A percentile compares a stretch with the other conserved stretches of the same genome.
phyloP scores from a whole-genome alignment of 2,113 vertebrate species.

The Natator depressus region DNA sequence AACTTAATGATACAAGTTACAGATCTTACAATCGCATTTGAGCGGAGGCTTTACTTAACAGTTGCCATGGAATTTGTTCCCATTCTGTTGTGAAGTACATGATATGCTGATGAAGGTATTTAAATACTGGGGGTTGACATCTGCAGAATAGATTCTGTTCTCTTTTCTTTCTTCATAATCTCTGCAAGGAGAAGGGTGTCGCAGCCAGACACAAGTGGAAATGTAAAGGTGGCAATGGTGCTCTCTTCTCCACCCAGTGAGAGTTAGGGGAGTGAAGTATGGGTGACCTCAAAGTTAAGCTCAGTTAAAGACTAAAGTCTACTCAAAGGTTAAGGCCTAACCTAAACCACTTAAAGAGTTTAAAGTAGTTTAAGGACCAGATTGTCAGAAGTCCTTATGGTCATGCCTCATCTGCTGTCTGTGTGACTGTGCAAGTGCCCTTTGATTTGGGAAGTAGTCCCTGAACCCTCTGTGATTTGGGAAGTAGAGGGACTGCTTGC shows the following conservation, averaged over 20 bases:
- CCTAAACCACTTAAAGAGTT: background rate
- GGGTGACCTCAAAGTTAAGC: background rate
- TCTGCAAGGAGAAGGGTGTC: background rate
- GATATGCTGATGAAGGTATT: background rate
- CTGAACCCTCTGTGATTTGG: background rate
- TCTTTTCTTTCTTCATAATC: background rate
- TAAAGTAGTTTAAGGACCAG: background rate
- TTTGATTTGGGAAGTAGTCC: background rate
- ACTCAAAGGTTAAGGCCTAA: background rate
- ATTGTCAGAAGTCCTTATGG: background rate
- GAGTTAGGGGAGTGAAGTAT: background rate
- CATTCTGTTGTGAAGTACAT: background rate
- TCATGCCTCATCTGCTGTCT: background rate
- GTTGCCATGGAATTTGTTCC: background rate
- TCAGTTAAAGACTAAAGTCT: background rate
- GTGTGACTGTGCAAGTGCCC: background rate
- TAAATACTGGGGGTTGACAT: background rate
- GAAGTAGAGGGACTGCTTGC: background rate
- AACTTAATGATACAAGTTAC: too few relatives aligned
- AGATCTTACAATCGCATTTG: too few relatives aligned
- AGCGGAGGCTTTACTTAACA: too few relatives aligned
- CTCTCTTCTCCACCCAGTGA: background rate
- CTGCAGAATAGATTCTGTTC: background rate
- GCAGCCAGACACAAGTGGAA: background rate
- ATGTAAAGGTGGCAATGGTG: background rate